Conservation (phyloP, 2,113 vertebrate genomes). For the Chauna torquata region DNA sequence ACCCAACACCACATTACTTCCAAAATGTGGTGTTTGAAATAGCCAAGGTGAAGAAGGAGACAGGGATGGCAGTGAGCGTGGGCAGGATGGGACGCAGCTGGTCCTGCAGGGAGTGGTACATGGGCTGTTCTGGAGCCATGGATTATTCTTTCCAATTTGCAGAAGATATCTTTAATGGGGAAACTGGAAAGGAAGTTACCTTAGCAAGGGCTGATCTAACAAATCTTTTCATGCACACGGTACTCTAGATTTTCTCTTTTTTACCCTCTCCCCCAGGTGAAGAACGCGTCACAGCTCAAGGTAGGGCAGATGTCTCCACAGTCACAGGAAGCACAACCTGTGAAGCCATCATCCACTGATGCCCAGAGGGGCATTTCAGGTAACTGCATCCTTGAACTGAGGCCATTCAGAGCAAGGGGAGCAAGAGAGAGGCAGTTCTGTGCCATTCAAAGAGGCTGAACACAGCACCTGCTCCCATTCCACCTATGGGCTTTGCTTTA, state of each 20-base stretch:
- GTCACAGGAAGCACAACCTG: not conserved
- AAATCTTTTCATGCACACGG: fast-evolving
- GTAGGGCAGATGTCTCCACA: fast-evolving
- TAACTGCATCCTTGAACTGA: not conserved
- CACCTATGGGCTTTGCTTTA: not conserved
- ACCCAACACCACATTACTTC: fast-evolving
- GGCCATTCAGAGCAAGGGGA: not conserved
- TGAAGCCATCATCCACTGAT: not conserved
- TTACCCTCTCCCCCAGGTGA: not conserved
- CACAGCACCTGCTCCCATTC: not conserved
- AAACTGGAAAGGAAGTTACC: not conserved
- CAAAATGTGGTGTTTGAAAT: not conserved
- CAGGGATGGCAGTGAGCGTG: fast-evolving
- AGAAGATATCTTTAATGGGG: not conserved
- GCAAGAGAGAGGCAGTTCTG: not conserved
- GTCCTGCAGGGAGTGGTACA: fast-evolving
- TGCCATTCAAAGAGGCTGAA: not conserved
- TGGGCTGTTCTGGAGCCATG: not conserved
- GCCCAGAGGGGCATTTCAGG: not conserved
- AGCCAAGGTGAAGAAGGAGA: not conserved
- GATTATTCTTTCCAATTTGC: not conserved
- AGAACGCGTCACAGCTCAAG: not conserved
- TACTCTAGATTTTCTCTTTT: not conserved
- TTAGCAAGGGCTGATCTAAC: not conserved
- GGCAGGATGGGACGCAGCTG: not conserved